A percentile compares a stretch with the other conserved stretches of the same genome.
Conservation (phyloP, 2,888 invertebrate species). For the Sarcophaga rosellei region DNA sequence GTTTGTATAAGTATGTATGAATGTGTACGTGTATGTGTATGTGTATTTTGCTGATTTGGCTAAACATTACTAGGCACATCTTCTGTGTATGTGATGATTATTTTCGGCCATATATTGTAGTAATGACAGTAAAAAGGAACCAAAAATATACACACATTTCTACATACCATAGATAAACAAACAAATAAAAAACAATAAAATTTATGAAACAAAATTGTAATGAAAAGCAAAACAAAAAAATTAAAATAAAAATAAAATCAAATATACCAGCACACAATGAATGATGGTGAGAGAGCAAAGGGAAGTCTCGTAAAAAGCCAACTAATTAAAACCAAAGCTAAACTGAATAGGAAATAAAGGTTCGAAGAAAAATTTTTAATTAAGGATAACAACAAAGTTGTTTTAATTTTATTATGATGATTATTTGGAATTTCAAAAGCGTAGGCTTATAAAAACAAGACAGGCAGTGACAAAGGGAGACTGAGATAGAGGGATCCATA, state of each 20-base stretch:
- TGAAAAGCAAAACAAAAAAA: background rate
- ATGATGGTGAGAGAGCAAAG: background rate
- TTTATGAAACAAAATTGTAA: conserved; percentile 14
- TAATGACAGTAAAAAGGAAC: conserved; percentile 24
- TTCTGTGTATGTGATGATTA: background rate
- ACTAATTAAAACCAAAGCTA: conserved; percentile 32
- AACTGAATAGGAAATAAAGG: background rate
- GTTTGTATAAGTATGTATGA: background rate
- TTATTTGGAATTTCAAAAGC: background rate
- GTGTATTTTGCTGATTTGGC: conserved; percentile 25
- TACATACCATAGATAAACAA: conserved; percentile 1
- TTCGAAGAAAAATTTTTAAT: conserved; percentile 12
- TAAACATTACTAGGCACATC: background rate
- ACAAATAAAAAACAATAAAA: conserved; percentile 14
- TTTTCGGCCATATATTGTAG: conserved; percentile 8
- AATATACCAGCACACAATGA: background rate
- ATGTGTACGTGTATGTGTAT: background rate
- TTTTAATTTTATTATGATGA: background rate
- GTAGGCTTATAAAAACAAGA: too few species aligned
- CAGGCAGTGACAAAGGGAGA: too few species aligned
- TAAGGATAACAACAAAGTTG: conserved; percentile 17
- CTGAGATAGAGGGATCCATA: too few species aligned
- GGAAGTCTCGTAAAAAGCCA: conserved; percentile 28
- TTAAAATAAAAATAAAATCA: background rate
- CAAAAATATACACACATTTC: background rate